These are phyloP conservation scores for Atlantisia rogersi DNA, from an alignment of 2,113 vertebrate genomes.

Conservation along the genomic window DNA sequence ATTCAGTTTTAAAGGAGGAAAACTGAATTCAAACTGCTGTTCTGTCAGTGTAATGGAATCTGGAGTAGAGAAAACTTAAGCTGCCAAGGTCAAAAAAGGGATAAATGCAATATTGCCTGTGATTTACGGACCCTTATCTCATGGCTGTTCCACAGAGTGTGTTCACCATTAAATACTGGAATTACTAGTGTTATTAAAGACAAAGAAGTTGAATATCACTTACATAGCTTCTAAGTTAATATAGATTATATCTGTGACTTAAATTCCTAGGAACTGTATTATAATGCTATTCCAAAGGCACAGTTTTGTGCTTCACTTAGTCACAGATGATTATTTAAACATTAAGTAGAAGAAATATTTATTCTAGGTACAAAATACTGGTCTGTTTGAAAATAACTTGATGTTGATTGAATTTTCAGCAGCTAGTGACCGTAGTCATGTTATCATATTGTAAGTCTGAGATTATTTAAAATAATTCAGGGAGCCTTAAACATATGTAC, in stretches of 20 bases:
- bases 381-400: not conserved
- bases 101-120: not conserved
- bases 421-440: not conserved
- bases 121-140: not conserved
- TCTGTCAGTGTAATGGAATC: not conserved
- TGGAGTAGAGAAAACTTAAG: not conserved
- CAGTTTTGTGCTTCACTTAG: not conserved
- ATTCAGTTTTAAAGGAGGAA: not conserved
- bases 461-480: not conserved
- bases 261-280: not conserved
- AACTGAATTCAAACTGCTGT: not conserved
- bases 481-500: not conserved
- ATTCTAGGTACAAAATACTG: not conserved
- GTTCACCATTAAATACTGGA: not conserved
- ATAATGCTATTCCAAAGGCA: not conserved
- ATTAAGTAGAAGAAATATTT: not conserved
- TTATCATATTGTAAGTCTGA: not conserved
- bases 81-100: not conserved
- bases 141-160: accelerated
- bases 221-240: not conserved
- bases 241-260: not conserved
- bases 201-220: not conserved
- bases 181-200: not conserved
- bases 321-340: not conserved
- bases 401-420: not conserved